phyloP scores from a whole-genome alignment of 2,797 vertebrate genomes.

The Sebastes minor region DNA sequence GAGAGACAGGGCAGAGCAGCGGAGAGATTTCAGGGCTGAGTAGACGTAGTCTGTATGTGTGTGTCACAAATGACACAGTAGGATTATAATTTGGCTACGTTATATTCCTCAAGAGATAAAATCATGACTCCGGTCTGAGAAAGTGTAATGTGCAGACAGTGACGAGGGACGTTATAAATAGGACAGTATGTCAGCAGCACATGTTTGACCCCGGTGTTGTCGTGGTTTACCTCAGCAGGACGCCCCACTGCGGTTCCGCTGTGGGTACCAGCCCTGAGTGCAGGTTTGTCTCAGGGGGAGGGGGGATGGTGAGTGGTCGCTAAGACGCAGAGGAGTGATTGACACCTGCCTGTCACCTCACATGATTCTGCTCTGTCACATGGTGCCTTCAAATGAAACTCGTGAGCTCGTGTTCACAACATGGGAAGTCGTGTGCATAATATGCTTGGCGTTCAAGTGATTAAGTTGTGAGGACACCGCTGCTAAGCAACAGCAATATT shows the following conservation, averaged over 20 bases:
- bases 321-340: constrained; percentile 50
- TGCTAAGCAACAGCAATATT: no score
- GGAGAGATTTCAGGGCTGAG: constrained; percentile 45
- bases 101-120: not conserved
- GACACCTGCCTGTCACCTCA: constrained; percentile 74
- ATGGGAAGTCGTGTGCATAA: no score
- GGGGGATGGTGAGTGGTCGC: constrained; percentile 81
- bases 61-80: not conserved
- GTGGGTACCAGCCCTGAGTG: constrained; percentile 84
- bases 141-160: not conserved
- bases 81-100: not conserved
- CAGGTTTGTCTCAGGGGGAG: constrained; percentile 65
- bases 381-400: no score
- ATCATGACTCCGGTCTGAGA: not conserved
- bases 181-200: constrained; percentile 14
- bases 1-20: constrained; percentile 33
- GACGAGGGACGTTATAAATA: not conserved
- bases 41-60: not conserved
- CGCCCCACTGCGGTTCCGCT: constrained; percentile 81
- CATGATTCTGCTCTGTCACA: constrained; percentile 30
- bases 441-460: no score
- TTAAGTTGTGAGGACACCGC: no score
- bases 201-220: constrained; percentile 74
- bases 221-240: constrained; percentile 81
- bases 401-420: no score